Conservation (phyloP, 2,113 vertebrate species). For the Triplophysa rosa region DNA sequence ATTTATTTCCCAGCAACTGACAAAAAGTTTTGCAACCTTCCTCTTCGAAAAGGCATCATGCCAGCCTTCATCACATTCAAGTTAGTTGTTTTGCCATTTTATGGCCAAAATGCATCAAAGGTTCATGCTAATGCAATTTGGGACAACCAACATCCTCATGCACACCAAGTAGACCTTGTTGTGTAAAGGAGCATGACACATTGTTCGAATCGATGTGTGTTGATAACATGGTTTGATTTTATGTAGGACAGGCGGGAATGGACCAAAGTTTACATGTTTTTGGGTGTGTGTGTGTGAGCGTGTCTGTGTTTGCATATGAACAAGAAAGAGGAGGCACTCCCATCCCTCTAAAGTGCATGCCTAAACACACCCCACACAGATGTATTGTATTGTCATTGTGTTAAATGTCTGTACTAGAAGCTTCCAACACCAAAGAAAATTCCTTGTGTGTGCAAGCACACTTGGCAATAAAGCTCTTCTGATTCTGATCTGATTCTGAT, state of each 20-base stretch:
- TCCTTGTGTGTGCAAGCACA: too few relatives aligned
- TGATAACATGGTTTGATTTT: neutral
- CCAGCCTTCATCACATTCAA: too few relatives aligned
- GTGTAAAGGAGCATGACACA: neutral
- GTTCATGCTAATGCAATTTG: too few relatives aligned
- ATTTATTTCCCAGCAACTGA: too few relatives aligned
- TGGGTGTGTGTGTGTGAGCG: neutral
- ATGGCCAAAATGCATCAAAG: neutral
- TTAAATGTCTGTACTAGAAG: too few relatives aligned
- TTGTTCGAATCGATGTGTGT: neutral
- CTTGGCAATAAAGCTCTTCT: too few relatives aligned
- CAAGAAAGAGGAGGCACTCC: constrained; percentile 26
- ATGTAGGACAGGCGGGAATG: neutral
- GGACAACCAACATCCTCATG: neutral
- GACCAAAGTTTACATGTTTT: constrained; percentile 6
- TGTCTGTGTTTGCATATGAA: neutral
- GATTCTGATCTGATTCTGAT: too few relatives aligned
- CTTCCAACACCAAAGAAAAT: too few relatives aligned
- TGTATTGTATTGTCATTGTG: too few relatives aligned
- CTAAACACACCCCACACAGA: constrained; percentile 49
- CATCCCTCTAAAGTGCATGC: constrained; percentile 45
- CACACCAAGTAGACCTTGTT: neutral
- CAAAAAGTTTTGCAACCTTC: too few relatives aligned
- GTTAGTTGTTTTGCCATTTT: neutral
- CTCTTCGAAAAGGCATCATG: too few relatives aligned